phyloP scores from a whole-genome alignment of 2,888 invertebrate species.

The Phaonia tiefii region DNA sequence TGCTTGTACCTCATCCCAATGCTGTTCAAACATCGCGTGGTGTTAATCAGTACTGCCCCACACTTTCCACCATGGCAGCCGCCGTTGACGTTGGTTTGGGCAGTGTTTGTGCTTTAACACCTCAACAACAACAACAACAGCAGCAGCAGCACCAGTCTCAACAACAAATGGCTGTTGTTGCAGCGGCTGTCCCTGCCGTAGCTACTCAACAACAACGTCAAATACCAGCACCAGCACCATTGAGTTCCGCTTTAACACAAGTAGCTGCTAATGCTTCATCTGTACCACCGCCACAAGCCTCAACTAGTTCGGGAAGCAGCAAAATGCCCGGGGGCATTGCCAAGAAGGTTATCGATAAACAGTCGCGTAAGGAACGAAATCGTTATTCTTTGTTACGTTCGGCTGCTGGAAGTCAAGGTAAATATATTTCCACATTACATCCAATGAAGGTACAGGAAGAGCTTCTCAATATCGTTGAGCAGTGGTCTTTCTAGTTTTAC shows the following conservation, averaged over 20 bases:
- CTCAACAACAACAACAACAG: slow-evolving; percentile 68
- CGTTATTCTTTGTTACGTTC: slow-evolving; percentile 78
- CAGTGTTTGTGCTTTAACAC: slow-evolving; percentile 69
- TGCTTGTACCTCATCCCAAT: slow-evolving; percentile 74
- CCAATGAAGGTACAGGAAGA: neutral
- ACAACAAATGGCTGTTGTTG: slow-evolving; percentile 65
- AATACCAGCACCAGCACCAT: slow-evolving; percentile 70
- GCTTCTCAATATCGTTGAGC: too few species aligned
- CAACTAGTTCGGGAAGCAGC: slow-evolving; percentile 72
- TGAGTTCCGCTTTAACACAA: slow-evolving; percentile 67
- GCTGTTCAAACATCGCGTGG: slow-evolving; percentile 64
- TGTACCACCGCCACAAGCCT: slow-evolving; percentile 67
- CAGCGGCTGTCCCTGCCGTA: slow-evolving; percentile 65
- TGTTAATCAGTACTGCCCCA: slow-evolving; percentile 73
- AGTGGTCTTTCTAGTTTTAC: too few species aligned
- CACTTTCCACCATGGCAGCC: slow-evolving; percentile 71
- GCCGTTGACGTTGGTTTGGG: slow-evolving; percentile 72
- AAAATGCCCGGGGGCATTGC: slow-evolving; percentile 78
- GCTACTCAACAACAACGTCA: slow-evolving; percentile 63
- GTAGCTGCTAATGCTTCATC: slow-evolving; percentile 61
- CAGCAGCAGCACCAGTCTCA: slow-evolving; percentile 58
- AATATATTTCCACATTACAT: slow-evolving; percentile 27
- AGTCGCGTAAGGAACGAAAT: slow-evolving; percentile 80
- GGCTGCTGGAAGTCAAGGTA: slow-evolving; percentile 80
- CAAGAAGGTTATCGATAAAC: slow-evolving; percentile 80